Conservation (phyloP, 2,888 invertebrate genomes). For the Eucera pruinosa region DNA sequence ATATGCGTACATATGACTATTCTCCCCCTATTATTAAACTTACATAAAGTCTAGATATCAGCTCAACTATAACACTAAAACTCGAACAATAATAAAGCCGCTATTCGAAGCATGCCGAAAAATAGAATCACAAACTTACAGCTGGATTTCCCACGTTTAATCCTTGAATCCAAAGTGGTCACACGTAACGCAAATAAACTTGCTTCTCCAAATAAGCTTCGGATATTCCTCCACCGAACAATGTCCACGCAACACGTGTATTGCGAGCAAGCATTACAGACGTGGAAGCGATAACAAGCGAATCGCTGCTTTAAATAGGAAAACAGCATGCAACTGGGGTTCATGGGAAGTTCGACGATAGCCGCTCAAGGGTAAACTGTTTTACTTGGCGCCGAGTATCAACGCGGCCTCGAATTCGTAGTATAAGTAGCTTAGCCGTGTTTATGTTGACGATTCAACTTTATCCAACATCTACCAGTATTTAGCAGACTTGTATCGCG, state of each 20-base stretch:
- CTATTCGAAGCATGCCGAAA: no score
- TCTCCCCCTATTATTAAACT: no score
- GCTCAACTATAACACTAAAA: no score
- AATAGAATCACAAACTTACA: no score
- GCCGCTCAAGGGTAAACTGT: constrained; percentile 57
- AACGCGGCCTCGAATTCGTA: constrained; percentile 48
- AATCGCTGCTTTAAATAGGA: constrained; percentile 33
- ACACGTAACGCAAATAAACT: no score
- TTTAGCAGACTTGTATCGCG: constrained; percentile 46
- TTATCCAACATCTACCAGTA: constrained; percentile 55
- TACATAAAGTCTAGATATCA: no score
- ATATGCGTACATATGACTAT: no score
- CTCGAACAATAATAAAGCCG: no score
- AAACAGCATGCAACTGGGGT: constrained; percentile 12
- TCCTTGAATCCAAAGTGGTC: no score
- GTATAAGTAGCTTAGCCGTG: constrained; percentile 64
- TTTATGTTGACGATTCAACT: constrained; percentile 64
- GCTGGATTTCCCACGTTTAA: no score
- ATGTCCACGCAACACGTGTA: constrained; percentile 22
- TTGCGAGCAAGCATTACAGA: constrained; percentile 13
- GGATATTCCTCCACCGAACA: constrained; percentile 5
- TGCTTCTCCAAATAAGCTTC: background rate
- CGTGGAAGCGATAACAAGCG: constrained; percentile 33
- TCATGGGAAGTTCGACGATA: constrained; percentile 35
- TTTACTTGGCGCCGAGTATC: constrained; percentile 54